Evolutionary conservation across 2,888 invertebrate genomes (phyloP).

Genomic region (Protonemura montana): DNA sequence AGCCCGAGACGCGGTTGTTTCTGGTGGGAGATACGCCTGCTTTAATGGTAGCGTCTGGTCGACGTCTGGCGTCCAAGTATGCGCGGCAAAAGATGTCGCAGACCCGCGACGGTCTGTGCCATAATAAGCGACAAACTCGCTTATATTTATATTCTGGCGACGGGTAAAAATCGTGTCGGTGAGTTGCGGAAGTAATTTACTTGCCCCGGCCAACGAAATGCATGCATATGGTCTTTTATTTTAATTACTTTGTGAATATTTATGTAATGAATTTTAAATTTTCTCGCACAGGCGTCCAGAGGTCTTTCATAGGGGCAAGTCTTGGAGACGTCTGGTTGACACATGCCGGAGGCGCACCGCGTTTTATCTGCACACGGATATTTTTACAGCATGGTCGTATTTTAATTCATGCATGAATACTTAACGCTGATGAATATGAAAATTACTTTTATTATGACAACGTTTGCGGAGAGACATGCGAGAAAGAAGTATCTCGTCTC

Average conservation of each 20-base stretch:
- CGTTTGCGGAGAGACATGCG: background rate
- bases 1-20: background rate
- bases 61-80: too few species aligned
- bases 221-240: slow-evolving; percentile 1
- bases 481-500: background rate
- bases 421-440: background rate
- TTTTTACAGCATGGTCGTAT: background rate
- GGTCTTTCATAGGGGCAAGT: too few species aligned
- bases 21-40: too few species aligned
- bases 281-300: background rate
- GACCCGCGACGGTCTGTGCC: too few species aligned
- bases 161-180: background rate
- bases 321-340: too few species aligned
- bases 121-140: too few species aligned
- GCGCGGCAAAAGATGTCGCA: too few species aligned
- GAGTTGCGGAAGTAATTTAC: background rate
- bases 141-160: background rate
- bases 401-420: background rate
- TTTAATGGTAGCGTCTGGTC: too few species aligned
- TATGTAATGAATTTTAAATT: background rate
- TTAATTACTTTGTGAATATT: background rate
- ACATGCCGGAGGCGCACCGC: too few species aligned
- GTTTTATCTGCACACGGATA: too few species aligned
- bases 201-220: background rate
- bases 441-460: background rate